Percentiles rank a stretch among this genome's conserved stretches.
These are phyloP conservation scores for Aldabrachelys gigantea DNA, from an alignment of 2,113 vertebrate species.

Conservation along the genomic window DNA sequence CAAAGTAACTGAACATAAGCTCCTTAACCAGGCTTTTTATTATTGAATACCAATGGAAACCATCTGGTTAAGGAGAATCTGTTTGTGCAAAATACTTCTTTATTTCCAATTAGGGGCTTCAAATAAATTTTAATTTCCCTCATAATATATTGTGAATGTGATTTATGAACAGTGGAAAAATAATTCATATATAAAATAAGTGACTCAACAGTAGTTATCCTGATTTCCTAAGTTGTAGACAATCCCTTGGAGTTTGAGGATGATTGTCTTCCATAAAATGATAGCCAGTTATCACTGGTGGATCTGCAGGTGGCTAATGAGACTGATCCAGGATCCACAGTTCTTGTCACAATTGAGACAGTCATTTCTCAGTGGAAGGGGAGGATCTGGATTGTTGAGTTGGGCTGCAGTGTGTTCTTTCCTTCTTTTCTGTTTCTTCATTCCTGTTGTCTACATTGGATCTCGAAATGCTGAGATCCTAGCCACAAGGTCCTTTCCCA, in stretches of 20 bases:
- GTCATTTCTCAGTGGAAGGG: no score
- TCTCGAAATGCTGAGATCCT: no score
- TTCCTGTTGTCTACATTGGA: no score
- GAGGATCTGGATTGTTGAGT: no score
- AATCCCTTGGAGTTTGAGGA: not conserved
- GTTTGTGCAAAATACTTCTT: constrained; percentile 40
- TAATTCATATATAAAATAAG: not conserved
- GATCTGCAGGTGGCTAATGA: not conserved
- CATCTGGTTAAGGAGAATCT: constrained; percentile 49
- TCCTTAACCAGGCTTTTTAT: constrained; percentile 33
- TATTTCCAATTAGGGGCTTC: constrained; percentile 32
- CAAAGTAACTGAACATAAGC: constrained; percentile 35
- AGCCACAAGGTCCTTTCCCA: no score
- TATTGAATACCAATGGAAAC: constrained; percentile 41
- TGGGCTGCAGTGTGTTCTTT: no score
- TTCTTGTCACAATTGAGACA: no score
- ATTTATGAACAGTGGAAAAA: constrained; percentile 22
- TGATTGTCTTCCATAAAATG: not conserved
- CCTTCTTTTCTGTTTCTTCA: no score
- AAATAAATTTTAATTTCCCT: constrained; percentile 55
- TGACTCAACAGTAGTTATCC: not conserved
- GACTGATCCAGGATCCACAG: no score
- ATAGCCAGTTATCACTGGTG: not conserved
- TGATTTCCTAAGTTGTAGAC: not conserved
- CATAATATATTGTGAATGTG: constrained; percentile 10